phyloP scores from a whole-genome alignment of 2,113 vertebrate genomes.

The Channa argus region DNA sequence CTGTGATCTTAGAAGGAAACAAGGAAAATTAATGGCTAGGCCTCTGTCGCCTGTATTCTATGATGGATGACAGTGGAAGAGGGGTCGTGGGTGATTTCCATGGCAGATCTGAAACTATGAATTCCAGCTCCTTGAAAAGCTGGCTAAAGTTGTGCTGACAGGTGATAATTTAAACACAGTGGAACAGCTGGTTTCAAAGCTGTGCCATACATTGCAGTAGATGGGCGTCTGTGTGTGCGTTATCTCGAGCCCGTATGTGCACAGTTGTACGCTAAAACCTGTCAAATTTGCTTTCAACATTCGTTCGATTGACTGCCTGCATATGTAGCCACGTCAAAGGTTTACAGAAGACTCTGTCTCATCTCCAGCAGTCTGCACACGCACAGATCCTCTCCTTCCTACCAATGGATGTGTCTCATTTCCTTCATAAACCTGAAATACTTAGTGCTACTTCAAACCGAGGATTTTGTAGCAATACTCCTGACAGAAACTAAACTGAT shows the following conservation, averaged over 20 bases:
- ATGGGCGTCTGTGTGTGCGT: constrained; percentile 10
- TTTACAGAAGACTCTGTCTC: constrained; percentile 26
- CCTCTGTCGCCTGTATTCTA: constrained; percentile 23
- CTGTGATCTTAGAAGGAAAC: constrained; percentile 54
- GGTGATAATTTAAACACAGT: constrained; percentile 62
- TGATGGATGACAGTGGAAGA: constrained; percentile 50
- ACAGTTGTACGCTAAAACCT: background rate
- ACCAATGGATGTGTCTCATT: constrained; percentile 12
- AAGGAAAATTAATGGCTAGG: constrained; percentile 41
- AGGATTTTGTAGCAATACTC: background rate
- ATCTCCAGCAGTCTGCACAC: constrained; percentile 13
- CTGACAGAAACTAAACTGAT: background rate
- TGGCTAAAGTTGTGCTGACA: constrained; percentile 59
- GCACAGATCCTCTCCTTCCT: background rate
- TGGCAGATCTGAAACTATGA: constrained; percentile 49
- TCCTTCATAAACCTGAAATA: constrained; percentile 12
- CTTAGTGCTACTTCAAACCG: background rate
- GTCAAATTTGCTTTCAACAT: constrained; percentile 41
- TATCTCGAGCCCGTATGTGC: constrained; percentile 2
- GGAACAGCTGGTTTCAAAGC: constrained; percentile 48
- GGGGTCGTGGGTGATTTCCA: constrained; percentile 41
- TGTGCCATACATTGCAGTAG: background rate
- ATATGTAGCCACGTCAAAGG: constrained; percentile 39
- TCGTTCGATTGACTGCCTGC: constrained; percentile 43
- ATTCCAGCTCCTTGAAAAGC: constrained; percentile 49